Percentiles rank a stretch among this genome's conserved stretches.
These are phyloP conservation scores for Dasyurus viverrinus DNA, from an alignment of 2,113 vertebrate genomes.

Conservation along the genomic window DNA sequence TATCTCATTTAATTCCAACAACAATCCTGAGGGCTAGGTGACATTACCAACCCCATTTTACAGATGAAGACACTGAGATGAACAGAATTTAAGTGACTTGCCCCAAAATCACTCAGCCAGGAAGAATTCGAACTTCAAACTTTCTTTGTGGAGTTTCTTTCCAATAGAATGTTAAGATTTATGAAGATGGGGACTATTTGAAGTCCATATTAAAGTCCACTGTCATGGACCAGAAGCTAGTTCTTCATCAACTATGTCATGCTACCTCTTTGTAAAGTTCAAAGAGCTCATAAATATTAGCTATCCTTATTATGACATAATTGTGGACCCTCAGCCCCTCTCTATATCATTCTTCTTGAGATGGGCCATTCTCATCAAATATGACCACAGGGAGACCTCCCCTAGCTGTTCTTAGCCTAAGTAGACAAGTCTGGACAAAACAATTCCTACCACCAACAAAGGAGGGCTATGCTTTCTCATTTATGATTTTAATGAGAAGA, in stretches of 20 bases:
- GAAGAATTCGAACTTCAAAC: neutral
- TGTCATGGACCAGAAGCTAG: neutral
- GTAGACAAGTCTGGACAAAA: slow-evolving; percentile 76
- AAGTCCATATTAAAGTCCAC: neutral
- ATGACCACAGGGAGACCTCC: slow-evolving; percentile 7
- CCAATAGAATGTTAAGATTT: too few relatives aligned
- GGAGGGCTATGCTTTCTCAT: slow-evolving; percentile 47
- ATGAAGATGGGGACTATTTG: too few relatives aligned
- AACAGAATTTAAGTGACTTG: neutral
- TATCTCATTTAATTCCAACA: neutral
- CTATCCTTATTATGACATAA: neutral
- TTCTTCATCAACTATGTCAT: neutral
- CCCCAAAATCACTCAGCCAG: neutral
- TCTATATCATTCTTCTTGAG: neutral
- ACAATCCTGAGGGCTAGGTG: neutral
- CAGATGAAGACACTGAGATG: neutral
- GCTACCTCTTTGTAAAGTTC: neutral
- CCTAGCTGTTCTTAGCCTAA: slow-evolving; percentile 34
- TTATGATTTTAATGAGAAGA: slow-evolving; percentile 67
- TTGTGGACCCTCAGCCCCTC: neutral
- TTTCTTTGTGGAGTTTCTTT: too few relatives aligned
- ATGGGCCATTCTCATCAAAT: neutral
- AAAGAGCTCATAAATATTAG: neutral
- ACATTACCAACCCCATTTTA: neutral
- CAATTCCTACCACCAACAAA: slow-evolving; percentile 65